phyloP scores from a whole-genome alignment of 2,888 invertebrate genomes.

The Macroteleia sp. region DNA sequence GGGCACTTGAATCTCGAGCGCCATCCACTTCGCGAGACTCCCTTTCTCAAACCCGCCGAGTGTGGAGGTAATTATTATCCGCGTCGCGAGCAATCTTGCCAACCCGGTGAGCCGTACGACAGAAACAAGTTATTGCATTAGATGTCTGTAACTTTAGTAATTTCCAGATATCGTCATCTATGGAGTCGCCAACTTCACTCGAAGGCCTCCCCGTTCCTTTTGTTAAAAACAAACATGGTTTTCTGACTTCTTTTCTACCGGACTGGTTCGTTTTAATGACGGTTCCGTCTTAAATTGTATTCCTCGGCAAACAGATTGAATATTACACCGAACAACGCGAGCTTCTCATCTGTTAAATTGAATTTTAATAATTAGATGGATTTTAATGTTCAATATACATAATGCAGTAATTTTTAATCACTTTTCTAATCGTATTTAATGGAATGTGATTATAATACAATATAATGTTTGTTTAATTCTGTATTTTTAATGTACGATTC shows the following conservation, averaged over 20 bases:
- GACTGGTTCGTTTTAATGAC: slow-evolving; percentile 13
- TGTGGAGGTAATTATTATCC: slow-evolving; percentile 72
- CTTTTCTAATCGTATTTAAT: no score
- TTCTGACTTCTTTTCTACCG: neutral
- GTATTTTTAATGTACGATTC: no score
- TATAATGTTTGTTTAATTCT: no score
- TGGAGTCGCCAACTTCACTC: slow-evolving; percentile 17
- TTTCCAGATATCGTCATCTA: slow-evolving; percentile 23
- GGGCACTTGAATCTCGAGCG: slow-evolving; percentile 38
- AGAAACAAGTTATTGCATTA: slow-evolving; percentile 72
- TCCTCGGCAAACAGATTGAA: slow-evolving; percentile 12
- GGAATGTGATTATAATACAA: no score
- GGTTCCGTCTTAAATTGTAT: slow-evolving; percentile 17
- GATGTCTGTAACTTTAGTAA: slow-evolving; percentile 57
- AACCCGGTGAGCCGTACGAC: slow-evolving; percentile 48
- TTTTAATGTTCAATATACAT: no score
- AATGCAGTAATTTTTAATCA: no score
- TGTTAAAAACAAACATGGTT: slow-evolving; percentile 1
- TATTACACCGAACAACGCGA: slow-evolving; percentile 27
- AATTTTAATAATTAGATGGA: no score
- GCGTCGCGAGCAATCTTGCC: slow-evolving; percentile 66
- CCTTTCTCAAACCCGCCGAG: slow-evolving; percentile 42
- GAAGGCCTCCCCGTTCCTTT: slow-evolving; percentile 6
- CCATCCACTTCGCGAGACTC: slow-evolving; percentile 45
- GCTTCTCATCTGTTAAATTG: slow-evolving; percentile 26